These are phyloP conservation scores for Molossus alvarezi DNA, from an alignment of 2,797 vertebrate genomes.

Conservation along the genomic window DNA sequence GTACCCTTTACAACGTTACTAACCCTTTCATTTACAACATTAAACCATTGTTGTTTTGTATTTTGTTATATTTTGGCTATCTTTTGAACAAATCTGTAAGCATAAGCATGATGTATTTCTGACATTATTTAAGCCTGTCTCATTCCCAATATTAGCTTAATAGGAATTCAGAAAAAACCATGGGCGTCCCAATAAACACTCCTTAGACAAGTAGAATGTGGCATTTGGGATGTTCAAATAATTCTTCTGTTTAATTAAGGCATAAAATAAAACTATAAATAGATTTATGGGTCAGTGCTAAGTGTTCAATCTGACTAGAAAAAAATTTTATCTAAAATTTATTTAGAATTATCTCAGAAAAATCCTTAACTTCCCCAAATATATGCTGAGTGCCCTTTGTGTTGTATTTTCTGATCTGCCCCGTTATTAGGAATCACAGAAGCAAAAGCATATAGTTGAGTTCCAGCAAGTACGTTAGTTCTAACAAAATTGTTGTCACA, in stretches of 20 bases:
- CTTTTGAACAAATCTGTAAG: background rate
- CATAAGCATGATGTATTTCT: background rate
- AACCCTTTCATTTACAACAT: background rate
- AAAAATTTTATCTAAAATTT: background rate
- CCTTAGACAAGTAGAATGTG: background rate
- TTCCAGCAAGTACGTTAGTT: background rate
- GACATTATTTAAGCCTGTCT: background rate
- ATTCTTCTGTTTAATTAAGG: background rate
- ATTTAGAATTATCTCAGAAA: conserved; percentile 14
- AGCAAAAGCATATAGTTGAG: background rate
- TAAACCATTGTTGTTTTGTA: background rate
- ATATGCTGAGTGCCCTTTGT: background rate
- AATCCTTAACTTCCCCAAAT: background rate
- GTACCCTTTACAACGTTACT: no score
- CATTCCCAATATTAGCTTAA: background rate
- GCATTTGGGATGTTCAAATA: background rate
- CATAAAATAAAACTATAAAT: background rate
- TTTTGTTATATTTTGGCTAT: background rate
- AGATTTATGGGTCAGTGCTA: background rate
- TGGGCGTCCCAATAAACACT: background rate
- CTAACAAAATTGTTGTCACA: background rate
- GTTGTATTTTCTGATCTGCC: background rate
- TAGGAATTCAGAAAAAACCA: background rate
- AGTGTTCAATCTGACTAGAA: background rate
- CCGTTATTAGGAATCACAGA: conserved; percentile 9